phyloP scores from a whole-genome alignment of 2,888 invertebrate genomes.

The Copidosoma aretas region DNA sequence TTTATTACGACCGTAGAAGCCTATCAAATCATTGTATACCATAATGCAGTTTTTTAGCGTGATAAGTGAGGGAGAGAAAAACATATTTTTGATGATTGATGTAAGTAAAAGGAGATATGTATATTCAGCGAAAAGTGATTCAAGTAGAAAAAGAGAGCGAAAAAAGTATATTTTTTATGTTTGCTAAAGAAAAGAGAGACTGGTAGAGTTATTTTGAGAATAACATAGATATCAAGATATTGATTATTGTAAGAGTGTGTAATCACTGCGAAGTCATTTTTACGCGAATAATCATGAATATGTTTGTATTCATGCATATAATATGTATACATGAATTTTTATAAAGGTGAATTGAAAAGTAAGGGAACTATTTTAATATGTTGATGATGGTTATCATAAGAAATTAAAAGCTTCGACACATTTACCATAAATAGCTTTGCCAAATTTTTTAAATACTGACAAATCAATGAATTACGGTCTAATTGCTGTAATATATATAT shows the following conservation, averaged over 20 bases:
- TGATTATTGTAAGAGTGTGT: slow-evolving; percentile 38
- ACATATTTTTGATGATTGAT: slow-evolving; percentile 50
- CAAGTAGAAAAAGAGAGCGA: slow-evolving; percentile 37
- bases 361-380: too few species aligned
- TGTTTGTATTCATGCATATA: too few species aligned
- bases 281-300: slow-evolving; percentile 32
- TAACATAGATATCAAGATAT: slow-evolving; percentile 35
- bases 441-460: slow-evolving; percentile 2
- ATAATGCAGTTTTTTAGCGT: slow-evolving; percentile 6
- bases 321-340: too few species aligned
- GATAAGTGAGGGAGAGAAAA: slow-evolving; percentile 20
- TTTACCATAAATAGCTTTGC: neutral
- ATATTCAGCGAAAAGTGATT: slow-evolving; percentile 47
- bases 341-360: too few species aligned
- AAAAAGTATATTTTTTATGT: slow-evolving; percentile 57
- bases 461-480: slow-evolving; percentile 19
- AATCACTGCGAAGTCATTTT: slow-evolving; percentile 45
- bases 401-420: neutral
- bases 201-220: slow-evolving; percentile 46
- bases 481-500: too few species aligned
- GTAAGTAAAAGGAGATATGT: slow-evolving; percentile 46
- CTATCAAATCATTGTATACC: slow-evolving; percentile 18
- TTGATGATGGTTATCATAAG: neutral
- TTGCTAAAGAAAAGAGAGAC: slow-evolving; percentile 47
- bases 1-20: slow-evolving; percentile 27